A percentile compares a stretch with the other conserved stretches of the same genome.
These are phyloP conservation scores for Diabrotica virgifera DNA, from an alignment of 1,140 invertebrate genomes.

Conservation along the genomic window DNA sequence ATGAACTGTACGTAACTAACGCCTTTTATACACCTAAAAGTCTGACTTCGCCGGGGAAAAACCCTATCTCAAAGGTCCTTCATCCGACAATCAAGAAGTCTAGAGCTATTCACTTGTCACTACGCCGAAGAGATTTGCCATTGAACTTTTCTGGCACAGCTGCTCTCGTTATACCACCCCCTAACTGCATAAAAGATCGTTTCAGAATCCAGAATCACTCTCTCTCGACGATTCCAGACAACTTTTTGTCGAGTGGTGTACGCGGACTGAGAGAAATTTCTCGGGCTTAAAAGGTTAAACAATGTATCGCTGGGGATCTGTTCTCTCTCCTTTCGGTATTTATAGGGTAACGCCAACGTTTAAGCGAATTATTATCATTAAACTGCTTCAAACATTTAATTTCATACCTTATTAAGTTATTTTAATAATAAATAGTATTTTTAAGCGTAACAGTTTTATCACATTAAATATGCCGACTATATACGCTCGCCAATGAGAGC, in stretches of 20 bases:
- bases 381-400: too few species aligned
- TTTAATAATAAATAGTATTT: too few species aligned
- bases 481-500: too few species aligned
- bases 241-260: slow-evolving; percentile 7
- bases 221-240: background rate
- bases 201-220: background rate
- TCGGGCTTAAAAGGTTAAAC: background rate
- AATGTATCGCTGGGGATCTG: too few species aligned
- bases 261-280: background rate
- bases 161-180: background rate
- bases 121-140: slow-evolving; percentile 3
- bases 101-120: slow-evolving; percentile 4
- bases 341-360: too few species aligned
- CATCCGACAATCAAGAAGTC: slow-evolving; percentile 12
- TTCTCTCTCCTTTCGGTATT: too few species aligned
- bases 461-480: too few species aligned
- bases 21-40: background rate
- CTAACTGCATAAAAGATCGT: slow-evolving; percentile 8
- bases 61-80: slow-evolving; percentile 1
- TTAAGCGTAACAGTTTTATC: too few species aligned
- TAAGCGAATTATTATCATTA: too few species aligned
- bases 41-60: background rate
- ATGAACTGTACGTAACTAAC: background rate
- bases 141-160: slow-evolving; percentile 5
- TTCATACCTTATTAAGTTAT: too few species aligned